Conservation (phyloP, 1,140 invertebrate species). For the Zaprionus gabonicus region DNA sequence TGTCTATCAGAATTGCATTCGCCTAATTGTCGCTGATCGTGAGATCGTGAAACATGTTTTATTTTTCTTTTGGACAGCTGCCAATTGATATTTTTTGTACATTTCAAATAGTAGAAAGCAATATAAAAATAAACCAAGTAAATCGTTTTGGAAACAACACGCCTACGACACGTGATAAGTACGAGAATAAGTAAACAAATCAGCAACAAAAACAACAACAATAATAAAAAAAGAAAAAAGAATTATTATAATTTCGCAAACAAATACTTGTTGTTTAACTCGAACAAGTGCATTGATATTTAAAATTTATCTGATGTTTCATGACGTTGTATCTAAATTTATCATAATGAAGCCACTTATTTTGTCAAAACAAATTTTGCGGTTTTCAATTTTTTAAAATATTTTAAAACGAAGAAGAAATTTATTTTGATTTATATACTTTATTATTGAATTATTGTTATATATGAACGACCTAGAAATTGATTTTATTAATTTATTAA, state of each 20-base stretch:
- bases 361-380: background rate
- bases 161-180: constrained; percentile 42
- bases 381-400: background rate
- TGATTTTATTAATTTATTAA: background rate
- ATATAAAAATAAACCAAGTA: constrained; percentile 32
- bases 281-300: background rate
- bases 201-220: constrained; percentile 11
- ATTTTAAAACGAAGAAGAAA: background rate
- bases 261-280: constrained; percentile 10
- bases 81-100: constrained; percentile 11
- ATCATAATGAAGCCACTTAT: background rate
- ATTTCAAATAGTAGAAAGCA: constrained; percentile 24
- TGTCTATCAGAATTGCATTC: constrained; percentile 20
- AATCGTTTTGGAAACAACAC: constrained; percentile 58
- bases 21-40: constrained; percentile 37
- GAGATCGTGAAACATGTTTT: constrained; percentile 31
- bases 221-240: background rate
- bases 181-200: constrained; percentile 1
- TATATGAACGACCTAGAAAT: background rate
- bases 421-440: background rate
- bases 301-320: background rate
- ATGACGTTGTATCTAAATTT: background rate
- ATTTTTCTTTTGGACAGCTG: constrained; percentile 10
- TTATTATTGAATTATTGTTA: background rate
- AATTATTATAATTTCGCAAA: constrained; percentile 13